phyloP scores from a whole-genome alignment of 2,797 vertebrate species.

The Clamator glandarius region DNA sequence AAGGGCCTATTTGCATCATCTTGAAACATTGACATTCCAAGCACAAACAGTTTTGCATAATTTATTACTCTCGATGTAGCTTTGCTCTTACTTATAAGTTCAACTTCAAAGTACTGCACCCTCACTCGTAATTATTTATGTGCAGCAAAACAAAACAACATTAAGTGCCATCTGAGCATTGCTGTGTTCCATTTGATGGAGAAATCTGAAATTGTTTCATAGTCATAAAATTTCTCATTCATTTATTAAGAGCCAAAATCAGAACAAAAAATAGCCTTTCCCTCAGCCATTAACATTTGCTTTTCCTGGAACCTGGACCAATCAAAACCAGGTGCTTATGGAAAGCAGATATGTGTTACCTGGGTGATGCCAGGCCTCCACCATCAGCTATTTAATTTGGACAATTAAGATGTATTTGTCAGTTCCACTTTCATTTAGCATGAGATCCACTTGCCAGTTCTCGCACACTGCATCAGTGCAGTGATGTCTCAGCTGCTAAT shows the following conservation, averaged over 20 bases:
- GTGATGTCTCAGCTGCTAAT: not conserved
- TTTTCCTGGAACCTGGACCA: not conserved
- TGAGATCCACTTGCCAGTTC: not conserved
- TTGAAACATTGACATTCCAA: constrained; percentile 68
- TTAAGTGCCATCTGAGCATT: not conserved
- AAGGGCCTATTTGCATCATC: constrained; percentile 62
- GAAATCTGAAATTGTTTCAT: not conserved
- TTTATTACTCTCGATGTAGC: constrained; percentile 68
- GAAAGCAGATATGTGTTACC: not conserved
- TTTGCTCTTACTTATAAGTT: constrained; percentile 65
- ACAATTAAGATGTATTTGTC: not conserved
- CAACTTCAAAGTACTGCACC: constrained; percentile 58
- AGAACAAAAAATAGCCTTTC: not conserved
- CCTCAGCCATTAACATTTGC: not conserved
- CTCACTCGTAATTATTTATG: constrained; percentile 47
- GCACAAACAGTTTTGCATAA: constrained; percentile 68
- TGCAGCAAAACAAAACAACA: constrained; percentile 44
- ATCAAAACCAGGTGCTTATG: not conserved
- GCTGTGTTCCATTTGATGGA: constrained; percentile 35
- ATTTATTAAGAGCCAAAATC: not conserved
- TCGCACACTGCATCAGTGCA: not conserved
- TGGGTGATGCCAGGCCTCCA: not conserved
- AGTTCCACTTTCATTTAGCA: not conserved
- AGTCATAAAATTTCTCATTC: not conserved
- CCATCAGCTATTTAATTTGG: not conserved